A percentile compares a stretch with the other conserved stretches of the same genome.
Evolutionary conservation across 2,113 vertebrate species (phyloP).

Genomic region (Lophura nycthemera): DNA sequence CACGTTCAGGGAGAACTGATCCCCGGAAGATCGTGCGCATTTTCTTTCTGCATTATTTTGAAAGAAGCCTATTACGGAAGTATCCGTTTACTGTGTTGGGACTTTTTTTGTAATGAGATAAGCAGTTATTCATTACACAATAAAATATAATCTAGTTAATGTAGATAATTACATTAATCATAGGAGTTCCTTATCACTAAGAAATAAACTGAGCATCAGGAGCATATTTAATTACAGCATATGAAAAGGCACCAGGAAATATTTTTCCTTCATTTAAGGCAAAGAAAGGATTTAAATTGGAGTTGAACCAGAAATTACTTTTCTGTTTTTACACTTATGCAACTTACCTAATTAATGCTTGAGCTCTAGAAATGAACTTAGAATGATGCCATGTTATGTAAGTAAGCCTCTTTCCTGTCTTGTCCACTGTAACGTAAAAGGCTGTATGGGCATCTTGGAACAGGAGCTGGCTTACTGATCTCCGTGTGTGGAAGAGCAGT

Average conservation of each 20-base stretch:
- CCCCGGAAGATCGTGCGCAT: neutral
- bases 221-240: neutral
- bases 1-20: neutral
- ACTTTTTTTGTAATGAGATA: constrained; percentile 13
- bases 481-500: neutral
- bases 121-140: constrained; percentile 5
- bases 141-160: constrained; percentile 51
- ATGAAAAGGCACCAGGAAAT: neutral
- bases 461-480: neutral
- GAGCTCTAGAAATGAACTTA: neutral
- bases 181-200: neutral
- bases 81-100: neutral
- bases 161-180: neutral
- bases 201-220: neutral
- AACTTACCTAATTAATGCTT: constrained; percentile 8
- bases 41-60: neutral
- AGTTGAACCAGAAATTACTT: neutral
- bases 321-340: neutral
- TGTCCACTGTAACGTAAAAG: neutral
- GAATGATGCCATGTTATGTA: neutral
- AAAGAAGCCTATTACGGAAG: neutral
- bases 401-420: neutral
- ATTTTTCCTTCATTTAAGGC: neutral
- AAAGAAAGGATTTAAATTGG: neutral
- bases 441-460: neutral